Base-by-base conservation (phyloP, 2,797 vertebrate genomes). In the Coregonus sp. region DNA sequence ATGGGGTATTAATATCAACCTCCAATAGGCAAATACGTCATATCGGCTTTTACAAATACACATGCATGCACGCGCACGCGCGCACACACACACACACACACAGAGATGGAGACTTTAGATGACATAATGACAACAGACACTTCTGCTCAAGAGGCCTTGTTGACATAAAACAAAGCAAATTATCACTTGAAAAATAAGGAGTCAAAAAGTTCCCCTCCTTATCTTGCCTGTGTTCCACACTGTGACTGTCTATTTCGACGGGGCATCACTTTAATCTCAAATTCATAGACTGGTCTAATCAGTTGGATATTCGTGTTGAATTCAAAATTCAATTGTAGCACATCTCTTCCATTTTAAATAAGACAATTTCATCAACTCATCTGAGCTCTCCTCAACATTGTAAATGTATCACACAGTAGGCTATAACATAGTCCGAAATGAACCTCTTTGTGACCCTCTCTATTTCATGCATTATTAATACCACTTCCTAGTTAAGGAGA, bases 141-240 rank as follows among this genome's bases (percentile, higher is more conserved):
- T 75, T 51, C 20, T 5, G 20, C 63, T 77, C 69, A 35, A 52
- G 67, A 74, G 63, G 50, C 50, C 31, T 75, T 25, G 20, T 25
- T 68, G 35, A 80, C 65, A 84, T 83, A 50, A 84, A 79, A 74
- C 37, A 75, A 79, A 69, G 56, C 2, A 29, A 52, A 72, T n/a
- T 20, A 69, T 72, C 67, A 75, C 67, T 65, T 61, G 70, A 70
- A 69, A 52, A 56, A 51, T 33, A 70, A 37, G 70, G 3, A 33
- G 76, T 75, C 18, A 52, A 63, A 69, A 80, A 75, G 82, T 75
- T 31, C 47, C 70, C 37, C 56, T 40, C 33, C 37, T 72, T 20
- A 40, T 76, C 72, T 73, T 50, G 61, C 0, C 52, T 4, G 20
- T 78, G 29, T 47, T 50, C 68, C 4, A 37, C 15, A 33, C 69